A percentile compares a stretch with the other conserved stretches of the same genome.
These are phyloP conservation scores for Thaumatotibia leucotreta DNA, from an alignment of 1,140 invertebrate species.

Conservation along the genomic window DNA sequence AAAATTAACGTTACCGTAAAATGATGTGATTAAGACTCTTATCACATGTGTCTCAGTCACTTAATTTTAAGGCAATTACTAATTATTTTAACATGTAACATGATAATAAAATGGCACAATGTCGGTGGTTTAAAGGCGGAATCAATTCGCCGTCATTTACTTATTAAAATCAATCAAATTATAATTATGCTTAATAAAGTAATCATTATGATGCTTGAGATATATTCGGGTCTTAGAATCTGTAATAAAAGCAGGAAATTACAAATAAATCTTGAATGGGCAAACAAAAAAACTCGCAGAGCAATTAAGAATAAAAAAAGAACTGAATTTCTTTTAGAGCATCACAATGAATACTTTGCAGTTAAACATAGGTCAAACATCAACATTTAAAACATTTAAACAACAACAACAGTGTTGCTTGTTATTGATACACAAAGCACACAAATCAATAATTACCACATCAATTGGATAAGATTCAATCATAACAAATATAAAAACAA, in stretches of 20 bases:
- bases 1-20: neutral
- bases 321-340: neutral
- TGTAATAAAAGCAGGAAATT: neutral
- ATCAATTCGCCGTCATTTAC: neutral
- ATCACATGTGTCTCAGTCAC: too few species aligned
- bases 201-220: neutral
- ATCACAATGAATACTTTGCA: neutral
- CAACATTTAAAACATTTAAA: constrained; percentile 1
- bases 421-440: neutral
- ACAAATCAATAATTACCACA: neutral
- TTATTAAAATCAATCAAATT: neutral
- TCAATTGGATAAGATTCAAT: neutral
- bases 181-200: neutral
- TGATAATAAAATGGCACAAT: constrained; percentile 15
- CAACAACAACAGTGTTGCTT: constrained; percentile 2
- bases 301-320: too few species aligned
- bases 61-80: neutral
- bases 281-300: too few species aligned
- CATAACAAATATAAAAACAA: neutral
- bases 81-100: neutral
- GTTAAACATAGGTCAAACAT: neutral
- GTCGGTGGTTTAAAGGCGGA: constrained; percentile 9
- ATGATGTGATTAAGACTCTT: neutral
- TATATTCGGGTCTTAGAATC: neutral
- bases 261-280: too few species aligned